phyloP scores from a whole-genome alignment of 2,888 invertebrate genomes.

The Andrena fulva region DNA sequence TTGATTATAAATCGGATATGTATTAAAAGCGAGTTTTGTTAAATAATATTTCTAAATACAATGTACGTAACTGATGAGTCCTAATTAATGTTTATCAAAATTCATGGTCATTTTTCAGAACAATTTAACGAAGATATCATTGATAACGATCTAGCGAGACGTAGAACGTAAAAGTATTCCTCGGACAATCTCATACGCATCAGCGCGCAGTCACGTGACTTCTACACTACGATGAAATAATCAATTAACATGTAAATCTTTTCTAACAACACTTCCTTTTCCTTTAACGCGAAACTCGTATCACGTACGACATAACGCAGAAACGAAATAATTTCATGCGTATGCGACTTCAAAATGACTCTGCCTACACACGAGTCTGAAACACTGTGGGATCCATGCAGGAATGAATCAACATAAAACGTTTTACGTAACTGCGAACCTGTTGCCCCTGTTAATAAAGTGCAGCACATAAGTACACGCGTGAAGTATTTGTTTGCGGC shows the following conservation, averaged over 20 bases:
- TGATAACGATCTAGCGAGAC: background rate
- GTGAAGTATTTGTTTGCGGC: background rate
- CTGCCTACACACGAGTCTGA: background rate
- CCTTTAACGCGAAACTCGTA: background rate
- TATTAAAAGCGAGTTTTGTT: constrained; percentile 25
- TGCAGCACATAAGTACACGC: background rate
- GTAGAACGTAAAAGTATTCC: background rate
- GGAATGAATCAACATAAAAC: background rate
- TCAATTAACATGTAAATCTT: constrained; percentile 3
- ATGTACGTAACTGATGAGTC: background rate
- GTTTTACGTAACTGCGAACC: constrained; percentile 4
- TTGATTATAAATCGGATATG: constrained; percentile 18
- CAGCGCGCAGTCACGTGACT: constrained; percentile 30
- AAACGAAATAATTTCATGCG: background rate
- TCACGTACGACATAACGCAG: background rate
- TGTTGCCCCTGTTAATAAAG: background rate
- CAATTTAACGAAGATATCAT: background rate
- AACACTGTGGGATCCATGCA: background rate
- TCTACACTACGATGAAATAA: constrained; percentile 4
- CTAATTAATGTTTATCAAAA: constrained; percentile 1
- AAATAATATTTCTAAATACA: constrained; percentile 11
- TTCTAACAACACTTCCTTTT: background rate
- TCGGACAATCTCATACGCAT: background rate
- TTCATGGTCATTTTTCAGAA: background rate
- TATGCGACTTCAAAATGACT: background rate